Evolutionary conservation across 2,797 vertebrate genomes (phyloP), one percentile per base, ranked within the genome.

Genomic region (Coccyzus lansbergi): DNA sequence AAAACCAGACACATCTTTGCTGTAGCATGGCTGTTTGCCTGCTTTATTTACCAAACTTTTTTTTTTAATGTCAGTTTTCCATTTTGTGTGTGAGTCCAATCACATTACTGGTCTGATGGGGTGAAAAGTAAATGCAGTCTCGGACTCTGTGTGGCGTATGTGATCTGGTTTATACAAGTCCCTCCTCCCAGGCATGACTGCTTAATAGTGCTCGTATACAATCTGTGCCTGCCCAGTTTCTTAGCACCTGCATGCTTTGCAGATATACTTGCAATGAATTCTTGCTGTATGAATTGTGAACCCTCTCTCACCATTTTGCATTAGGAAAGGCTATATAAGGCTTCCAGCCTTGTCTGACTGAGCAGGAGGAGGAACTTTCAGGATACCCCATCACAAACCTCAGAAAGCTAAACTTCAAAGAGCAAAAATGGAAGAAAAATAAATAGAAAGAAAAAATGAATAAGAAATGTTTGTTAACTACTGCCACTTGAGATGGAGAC

Each of bases 1-100:
- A 95, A 84, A 78, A 74, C 26, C 33, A 94, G 77, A 68, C 4
- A 2, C 59, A 31, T 90, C 72, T 74, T 78, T 85, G 87, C 81
- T 70, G 67, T n/a, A 86, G 40, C 52, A 44, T 78, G 59, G 80
- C 93, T 72, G 62, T 87, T 81, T 67, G 68, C 22, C 75, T 82
- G 62, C 44, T 62, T 83, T 91, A 49, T 55, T 85, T 94, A 86
- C 49, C 53, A 86, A 85, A 86, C 38, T 15, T 83, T 88, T 86
- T 85, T 82, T 92, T 83, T n/a, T n/a, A n/a, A 91, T 33, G 58
- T 15, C 8, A 24, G 46, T 70, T 86, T 94, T 78, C 36, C 70
- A 62, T 71, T 93, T 59, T 49, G 68, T 13, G 52, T 26, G 52
- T 63, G 18, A 94, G 71, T 25, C 34, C 46, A 94, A 49, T 72